Percentiles rank a stretch among this genome's conserved stretches.
These are phyloP conservation scores for Chinchilla lanigera DNA, from an alignment of 2,113 vertebrate species.

Conservation along the genomic window DNA sequence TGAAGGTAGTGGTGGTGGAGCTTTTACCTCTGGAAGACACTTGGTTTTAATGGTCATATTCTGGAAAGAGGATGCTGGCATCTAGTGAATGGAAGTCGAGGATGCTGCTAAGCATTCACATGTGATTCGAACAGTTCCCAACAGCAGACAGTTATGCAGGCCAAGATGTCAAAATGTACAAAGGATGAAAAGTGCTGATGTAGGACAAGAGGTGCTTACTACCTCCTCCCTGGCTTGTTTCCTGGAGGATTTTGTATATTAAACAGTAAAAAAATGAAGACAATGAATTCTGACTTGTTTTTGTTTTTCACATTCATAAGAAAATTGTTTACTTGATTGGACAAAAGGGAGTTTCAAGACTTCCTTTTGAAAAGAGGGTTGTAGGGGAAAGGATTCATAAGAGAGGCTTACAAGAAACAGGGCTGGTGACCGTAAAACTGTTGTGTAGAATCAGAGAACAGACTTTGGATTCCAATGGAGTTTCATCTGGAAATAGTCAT, in stretches of 20 bases:
- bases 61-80: neutral
- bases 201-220: neutral
- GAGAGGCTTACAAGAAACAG: neutral
- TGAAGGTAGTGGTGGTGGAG: neutral
- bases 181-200: neutral
- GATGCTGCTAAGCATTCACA: neutral
- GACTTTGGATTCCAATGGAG: neutral
- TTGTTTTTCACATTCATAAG: neutral
- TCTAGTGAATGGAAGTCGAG: neutral
- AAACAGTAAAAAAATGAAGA: neutral
- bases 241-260: neutral
- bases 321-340: neutral
- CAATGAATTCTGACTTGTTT: neutral
- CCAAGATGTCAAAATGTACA: neutral
- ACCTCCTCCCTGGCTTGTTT: neutral
- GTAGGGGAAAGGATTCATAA: neutral
- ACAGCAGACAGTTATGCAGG: neutral
- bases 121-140: neutral
- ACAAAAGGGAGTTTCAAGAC: slow-evolving; percentile 19
- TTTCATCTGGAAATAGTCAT: neutral
- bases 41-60: neutral
- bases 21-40: neutral
- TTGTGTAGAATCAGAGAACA: neutral
- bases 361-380: neutral
- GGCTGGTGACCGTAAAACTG: neutral